Base-by-base conservation (phyloP, 2,888 invertebrate species). In the Platycheirus rosarum region DNA sequence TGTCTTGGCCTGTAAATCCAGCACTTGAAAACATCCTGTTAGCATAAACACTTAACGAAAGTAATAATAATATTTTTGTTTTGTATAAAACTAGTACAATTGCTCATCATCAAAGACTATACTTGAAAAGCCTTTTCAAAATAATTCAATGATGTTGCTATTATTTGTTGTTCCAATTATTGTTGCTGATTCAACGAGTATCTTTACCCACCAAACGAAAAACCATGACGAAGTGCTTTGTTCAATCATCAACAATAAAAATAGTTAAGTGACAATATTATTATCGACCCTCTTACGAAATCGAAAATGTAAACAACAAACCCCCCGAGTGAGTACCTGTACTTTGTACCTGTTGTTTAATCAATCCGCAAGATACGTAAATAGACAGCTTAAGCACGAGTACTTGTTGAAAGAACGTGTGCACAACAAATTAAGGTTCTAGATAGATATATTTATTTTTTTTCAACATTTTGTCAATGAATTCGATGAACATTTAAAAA, bases 221-320 rank as follows among this genome's bases (percentile, higher is more conserved):
- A 26, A 40, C 40, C 23, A 66, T 66, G 74, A 66, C 57, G 32
- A 60, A 66, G 9, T 65, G 35, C 16, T 48, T 53, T 18, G 23
- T 18, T 35, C 44, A 16, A 62, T 44, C 51, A 20, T 42, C 37
- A 42, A 9, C 48, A 48, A 29, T 48, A 69, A 69, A 49, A 65
- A 74, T 57, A 65, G 65, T 57, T 18, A 4, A 42, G 14, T 60
- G 60, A 60, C 60, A 60, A 18, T 60, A 44, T 44, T 14, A 57
- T 57, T 57, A 35, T 53, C 40, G 18, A 40, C 11, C 8, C 18
- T 26, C 40, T 74, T 74, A 74, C 55, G 73, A 66, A 65, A 57
- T 66, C 65, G 35, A 60, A 60, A 60, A 60, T 66, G 66, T 49
- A 74, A 74, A 74, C 55, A 66, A 26, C 29, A 18, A 35, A 42